Base-by-base conservation (phyloP, 2,113 vertebrate species). In the Microtus montanus region DNA sequence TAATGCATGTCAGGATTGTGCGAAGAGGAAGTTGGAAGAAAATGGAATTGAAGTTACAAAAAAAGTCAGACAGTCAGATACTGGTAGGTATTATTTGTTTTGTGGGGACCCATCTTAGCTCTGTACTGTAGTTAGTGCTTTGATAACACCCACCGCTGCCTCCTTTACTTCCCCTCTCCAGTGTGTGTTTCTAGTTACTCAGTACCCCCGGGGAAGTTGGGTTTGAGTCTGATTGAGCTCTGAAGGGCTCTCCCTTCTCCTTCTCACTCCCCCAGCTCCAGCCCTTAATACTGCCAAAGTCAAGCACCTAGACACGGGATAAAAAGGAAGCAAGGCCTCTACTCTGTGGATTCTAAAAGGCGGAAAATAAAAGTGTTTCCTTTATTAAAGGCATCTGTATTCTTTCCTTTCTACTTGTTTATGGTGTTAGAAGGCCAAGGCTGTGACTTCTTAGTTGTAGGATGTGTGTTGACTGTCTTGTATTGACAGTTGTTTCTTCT, bases 1-100 rank as follows among this genome's bases (percentile, higher is more conserved):
- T 85, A 95, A 89, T 3, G 97, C 97, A 0, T 98, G 98, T 47
- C 94, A 97, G 89, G 98, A 98, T 89, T 98, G 98, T 82, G 98
- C 98, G 7, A 98, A 98, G 97, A 97, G 98, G 93, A 98, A 97
- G 75, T 41, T 97, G 33, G 97, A 94, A 89, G 98, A 97, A 83
- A 96, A 96, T 0, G 24, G 92, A 49, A 44, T 28, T 0, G 86
- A 96, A 38, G 92, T 54, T 11, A 85, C 96, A 0, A 98, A 98
- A 35, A 97, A 66, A 71, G 91, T 58, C 64, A 93, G 97, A n/a
- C 91, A 77, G 2, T 68, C 96, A 8, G 97, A 97, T 24, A 58
- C 92, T 0, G 95, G 91, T 86, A 84, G 0, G 38, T 35, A 14
- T 3, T 12, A 7, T 4, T 44, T 17, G 11, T 4, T 5, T 38